A percentile compares a stretch with the other conserved stretches of the same genome.
phyloP scores from a whole-genome alignment of 2,797 vertebrate species.

The Leucoraja ocellata region DNA sequence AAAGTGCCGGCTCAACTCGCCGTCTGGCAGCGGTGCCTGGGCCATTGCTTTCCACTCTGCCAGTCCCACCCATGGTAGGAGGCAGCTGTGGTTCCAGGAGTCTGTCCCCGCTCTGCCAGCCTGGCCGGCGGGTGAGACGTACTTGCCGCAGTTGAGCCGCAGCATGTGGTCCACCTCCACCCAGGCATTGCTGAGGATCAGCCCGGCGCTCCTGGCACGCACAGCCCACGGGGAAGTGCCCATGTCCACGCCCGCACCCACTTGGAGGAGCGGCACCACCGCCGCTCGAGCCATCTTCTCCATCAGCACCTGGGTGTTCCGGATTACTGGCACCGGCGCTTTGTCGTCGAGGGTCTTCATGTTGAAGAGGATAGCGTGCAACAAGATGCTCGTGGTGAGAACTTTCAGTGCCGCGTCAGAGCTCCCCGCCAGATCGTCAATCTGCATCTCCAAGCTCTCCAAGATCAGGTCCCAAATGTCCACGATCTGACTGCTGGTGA shows the following conservation, averaged over 20 bases:
- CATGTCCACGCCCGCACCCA: constrained; percentile 44
- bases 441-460: constrained; percentile 60
- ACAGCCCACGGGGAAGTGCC: constrained; percentile 54
- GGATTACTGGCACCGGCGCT: constrained; percentile 68
- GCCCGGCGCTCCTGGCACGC: constrained; percentile 62
- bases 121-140: constrained; percentile 51
- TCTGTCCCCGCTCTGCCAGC: constrained; percentile 27
- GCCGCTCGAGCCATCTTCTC: constrained; percentile 56
- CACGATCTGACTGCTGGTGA: constrained; percentile 71
- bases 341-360: constrained; percentile 70
- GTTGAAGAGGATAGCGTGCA: constrained; percentile 76
- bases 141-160: constrained; percentile 71
- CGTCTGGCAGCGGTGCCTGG: constrained; percentile 42
- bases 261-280: constrained; percentile 56
- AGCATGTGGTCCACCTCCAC: constrained; percentile 75
- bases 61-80: constrained; percentile 55
- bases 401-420: constrained; percentile 64
- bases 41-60: constrained; percentile 50
- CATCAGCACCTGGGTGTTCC: constrained; percentile 65
- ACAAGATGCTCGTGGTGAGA: constrained; percentile 64
- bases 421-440: constrained; percentile 60
- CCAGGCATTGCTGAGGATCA: constrained; percentile 78
- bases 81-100: constrained; percentile 43
- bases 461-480: constrained; percentile 69
- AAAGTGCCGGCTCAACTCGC: constrained; percentile 61